phyloP scores from a whole-genome alignment of 1,140 invertebrate species.

The Eupristina koningsbergeri region DNA sequence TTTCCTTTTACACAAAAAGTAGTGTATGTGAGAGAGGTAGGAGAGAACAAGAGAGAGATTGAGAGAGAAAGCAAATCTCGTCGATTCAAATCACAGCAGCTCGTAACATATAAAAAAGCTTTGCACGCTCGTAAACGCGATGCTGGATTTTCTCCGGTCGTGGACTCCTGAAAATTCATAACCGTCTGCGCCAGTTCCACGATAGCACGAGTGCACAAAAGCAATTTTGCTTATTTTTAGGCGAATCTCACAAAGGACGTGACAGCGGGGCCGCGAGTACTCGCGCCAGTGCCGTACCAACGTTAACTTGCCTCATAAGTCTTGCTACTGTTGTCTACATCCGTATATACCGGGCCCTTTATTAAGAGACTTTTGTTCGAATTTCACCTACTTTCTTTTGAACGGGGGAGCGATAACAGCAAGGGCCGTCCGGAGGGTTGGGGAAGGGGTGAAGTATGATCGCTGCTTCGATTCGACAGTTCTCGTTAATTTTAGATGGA shows the following conservation, averaged over 20 bases:
- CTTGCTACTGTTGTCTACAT: not conserved
- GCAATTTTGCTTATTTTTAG: conserved; percentile 14
- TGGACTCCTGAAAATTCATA: conserved; percentile 1
- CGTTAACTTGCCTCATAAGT: not conserved
- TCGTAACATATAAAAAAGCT: not conserved
- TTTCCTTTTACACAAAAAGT: too few relatives aligned
- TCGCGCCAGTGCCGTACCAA: not conserved
- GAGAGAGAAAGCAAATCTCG: not conserved
- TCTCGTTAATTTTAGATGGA: not conserved
- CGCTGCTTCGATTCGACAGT: not conserved
- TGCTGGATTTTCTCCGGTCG: not conserved
- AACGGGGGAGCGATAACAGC: not conserved
- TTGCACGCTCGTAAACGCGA: not conserved
- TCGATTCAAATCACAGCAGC: not conserved
- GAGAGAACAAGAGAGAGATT: too few relatives aligned
- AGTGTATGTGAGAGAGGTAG: too few relatives aligned
- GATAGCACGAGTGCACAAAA: not conserved
- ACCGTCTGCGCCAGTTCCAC: not conserved
- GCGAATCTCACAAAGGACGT: not conserved
- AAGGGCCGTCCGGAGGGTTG: not conserved
- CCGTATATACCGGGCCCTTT: not conserved
- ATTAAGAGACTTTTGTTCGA: not conserved
- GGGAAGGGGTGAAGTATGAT: not conserved
- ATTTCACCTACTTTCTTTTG: not conserved
- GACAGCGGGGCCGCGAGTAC: not conserved